Evolutionary conservation across 1,140 invertebrate species (phyloP).

Genomic region (Ceratosolen solmsi): DNA sequence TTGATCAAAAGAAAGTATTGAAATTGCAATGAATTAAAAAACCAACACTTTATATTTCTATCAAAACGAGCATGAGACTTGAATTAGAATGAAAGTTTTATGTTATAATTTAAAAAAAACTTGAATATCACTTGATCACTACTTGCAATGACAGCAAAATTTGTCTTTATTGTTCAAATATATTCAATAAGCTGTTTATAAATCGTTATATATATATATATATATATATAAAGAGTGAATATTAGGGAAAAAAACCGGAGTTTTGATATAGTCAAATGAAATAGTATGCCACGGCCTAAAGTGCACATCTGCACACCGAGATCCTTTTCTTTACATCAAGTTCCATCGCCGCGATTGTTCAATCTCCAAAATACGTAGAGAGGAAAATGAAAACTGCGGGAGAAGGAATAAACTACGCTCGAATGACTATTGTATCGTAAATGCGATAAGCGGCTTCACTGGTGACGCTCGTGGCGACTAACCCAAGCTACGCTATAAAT

Average conservation of each 20-base stretch:
- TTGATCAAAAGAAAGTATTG: not conserved
- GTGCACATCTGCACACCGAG: not conserved
- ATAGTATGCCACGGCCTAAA: no score
- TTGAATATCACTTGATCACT: not conserved
- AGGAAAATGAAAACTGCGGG: not conserved
- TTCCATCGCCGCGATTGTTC: not conserved
- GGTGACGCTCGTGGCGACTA: not conserved
- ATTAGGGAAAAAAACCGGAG: no score
- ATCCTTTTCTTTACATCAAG: slow-evolving; percentile 24
- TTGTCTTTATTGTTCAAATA: no score
- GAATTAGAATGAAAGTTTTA: not conserved
- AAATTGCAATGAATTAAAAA: not conserved
- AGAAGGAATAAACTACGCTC: slow-evolving; percentile 15
- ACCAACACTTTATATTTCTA: not conserved
- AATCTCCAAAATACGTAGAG: not conserved
- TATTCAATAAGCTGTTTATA: no score
- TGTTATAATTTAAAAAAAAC: not conserved
- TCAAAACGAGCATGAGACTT: not conserved
- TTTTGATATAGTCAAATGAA: no score
- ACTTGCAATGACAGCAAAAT: not conserved
- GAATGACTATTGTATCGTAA: slow-evolving; percentile 46
- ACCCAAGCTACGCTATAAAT: slow-evolving; percentile 41
- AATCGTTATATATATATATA: no score
- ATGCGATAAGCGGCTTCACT: slow-evolving; percentile 42
- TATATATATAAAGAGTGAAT: no score